Conservation (phyloP, 2,888 invertebrate genomes). For the Scelioninae gen. 2 region DNA sequence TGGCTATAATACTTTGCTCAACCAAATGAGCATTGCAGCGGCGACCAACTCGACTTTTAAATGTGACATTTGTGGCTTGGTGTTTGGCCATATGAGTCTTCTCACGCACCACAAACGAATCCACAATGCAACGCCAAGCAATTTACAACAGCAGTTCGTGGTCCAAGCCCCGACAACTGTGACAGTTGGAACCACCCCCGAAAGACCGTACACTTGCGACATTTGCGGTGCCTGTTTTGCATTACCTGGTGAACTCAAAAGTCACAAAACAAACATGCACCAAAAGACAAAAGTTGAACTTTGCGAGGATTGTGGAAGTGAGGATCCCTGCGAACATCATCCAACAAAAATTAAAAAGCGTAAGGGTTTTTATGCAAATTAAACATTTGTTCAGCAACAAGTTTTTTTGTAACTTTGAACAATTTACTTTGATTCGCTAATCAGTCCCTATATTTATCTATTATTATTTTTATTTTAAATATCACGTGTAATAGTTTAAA, state of each 20-base stretch:
- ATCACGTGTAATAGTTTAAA: no score
- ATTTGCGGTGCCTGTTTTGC: conserved; percentile 76
- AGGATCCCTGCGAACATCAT: conserved; percentile 74
- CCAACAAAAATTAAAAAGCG: conserved; percentile 75
- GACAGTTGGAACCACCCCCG: conserved; percentile 73
- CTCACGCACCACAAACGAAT: conserved; percentile 92
- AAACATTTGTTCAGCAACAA: no score
- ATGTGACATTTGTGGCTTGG: conserved; percentile 90
- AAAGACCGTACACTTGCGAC: conserved; percentile 76
- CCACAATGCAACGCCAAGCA: conserved; percentile 78
- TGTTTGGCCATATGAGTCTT: conserved; percentile 88
- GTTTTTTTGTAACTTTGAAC: no score
- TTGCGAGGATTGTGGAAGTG: conserved; percentile 74
- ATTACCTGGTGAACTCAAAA: conserved; percentile 75
- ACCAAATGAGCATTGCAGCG: conserved; percentile 88
- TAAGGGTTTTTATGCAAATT: no score
- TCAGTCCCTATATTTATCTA: no score
- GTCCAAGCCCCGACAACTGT: conserved; percentile 75
- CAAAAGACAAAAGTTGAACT: conserved; percentile 74
- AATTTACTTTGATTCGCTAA: no score
- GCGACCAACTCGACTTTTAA: conserved; percentile 88
- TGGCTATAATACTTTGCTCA: conserved; percentile 89
- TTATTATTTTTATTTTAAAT: no score
- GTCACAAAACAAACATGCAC: conserved; percentile 76
- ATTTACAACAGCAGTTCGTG: conserved; percentile 74